phyloP scores from a whole-genome alignment of 2,797 vertebrate species.

The Macropodus opercularis region DNA sequence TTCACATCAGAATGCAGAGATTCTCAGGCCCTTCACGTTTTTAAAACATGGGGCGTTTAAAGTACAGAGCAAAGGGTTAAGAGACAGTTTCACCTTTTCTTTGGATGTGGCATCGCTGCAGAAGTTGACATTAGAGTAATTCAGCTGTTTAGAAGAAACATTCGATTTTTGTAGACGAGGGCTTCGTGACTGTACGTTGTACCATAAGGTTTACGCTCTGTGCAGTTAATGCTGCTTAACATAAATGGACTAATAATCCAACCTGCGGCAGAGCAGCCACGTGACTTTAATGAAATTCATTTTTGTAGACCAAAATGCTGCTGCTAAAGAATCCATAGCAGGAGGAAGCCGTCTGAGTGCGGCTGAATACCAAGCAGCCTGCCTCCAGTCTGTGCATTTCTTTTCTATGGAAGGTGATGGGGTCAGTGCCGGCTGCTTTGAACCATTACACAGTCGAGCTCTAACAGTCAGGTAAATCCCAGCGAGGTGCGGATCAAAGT shows the following conservation, averaged over 20 bases:
- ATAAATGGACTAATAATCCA: constrained; percentile 17
- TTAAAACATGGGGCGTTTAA: no score
- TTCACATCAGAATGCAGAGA: no score
- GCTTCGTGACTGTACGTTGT: no score
- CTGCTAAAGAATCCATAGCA: constrained; percentile 15
- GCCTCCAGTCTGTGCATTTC: constrained; percentile 5
- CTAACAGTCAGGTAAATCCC: constrained; percentile 40
- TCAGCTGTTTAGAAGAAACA: no score
- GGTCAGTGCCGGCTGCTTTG: constrained; percentile 39
- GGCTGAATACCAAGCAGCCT: constrained; percentile 11
- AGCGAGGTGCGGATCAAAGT: constrained; percentile 32
- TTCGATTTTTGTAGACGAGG: no score
- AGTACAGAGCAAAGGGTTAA: no score
- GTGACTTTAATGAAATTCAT: background rate
- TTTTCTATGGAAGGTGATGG: constrained; percentile 15
- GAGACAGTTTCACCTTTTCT: no score
- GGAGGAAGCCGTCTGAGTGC: background rate
- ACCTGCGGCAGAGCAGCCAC: background rate
- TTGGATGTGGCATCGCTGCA: no score
- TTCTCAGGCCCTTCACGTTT: no score
- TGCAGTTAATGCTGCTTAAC: no score
- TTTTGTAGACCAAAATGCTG: constrained; percentile 3
- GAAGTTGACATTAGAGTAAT: no score
- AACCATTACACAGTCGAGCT: constrained; percentile 20
- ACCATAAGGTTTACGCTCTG: no score